Evolutionary conservation across 2,113 vertebrate genomes (phyloP).

Genomic region (Gallinago jamesoni): DNA sequence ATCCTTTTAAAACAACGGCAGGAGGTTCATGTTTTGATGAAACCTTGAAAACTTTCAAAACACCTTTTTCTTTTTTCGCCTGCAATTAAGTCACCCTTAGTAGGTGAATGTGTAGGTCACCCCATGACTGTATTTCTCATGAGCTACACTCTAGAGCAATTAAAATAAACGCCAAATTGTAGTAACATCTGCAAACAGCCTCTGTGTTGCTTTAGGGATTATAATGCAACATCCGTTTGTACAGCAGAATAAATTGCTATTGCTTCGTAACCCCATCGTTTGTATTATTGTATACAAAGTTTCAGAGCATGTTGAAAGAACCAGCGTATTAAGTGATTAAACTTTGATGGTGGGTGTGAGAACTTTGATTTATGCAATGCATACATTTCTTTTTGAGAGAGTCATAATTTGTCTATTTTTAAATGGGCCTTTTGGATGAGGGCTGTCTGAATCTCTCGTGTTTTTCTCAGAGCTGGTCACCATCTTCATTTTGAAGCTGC

Average conservation of each 20-base stretch:
- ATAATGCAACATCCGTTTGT: slow-evolving; percentile 67
- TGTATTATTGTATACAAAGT: slow-evolving; percentile 65
- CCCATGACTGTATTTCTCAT: slow-evolving; percentile 45
- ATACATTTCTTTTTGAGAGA: slow-evolving; percentile 22
- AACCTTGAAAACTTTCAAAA: slow-evolving; percentile 12
- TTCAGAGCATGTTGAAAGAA: slow-evolving; percentile 64
- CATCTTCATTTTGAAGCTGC: not conserved
- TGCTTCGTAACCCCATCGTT: slow-evolving; percentile 63
- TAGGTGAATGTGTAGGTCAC: slow-evolving; percentile 17
- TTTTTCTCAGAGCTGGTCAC: not conserved
- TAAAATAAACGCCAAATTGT: slow-evolving; percentile 41
- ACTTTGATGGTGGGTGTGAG: slow-evolving; percentile 64
- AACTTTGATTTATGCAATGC: slow-evolving; percentile 67
- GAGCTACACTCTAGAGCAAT: slow-evolving; percentile 7
- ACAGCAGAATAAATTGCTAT: slow-evolving; percentile 65
- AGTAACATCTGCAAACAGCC: slow-evolving; percentile 52
- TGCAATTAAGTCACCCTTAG: not conserved
- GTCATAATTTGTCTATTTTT: slow-evolving; percentile 61
- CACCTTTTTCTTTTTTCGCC: not conserved
- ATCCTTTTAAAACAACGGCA: not conserved
- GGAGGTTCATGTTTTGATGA: not conserved
- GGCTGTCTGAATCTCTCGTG: not conserved
- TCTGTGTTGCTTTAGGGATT: slow-evolving; percentile 61
- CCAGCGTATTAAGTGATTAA: slow-evolving; percentile 66
- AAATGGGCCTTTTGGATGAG: not conserved